These are phyloP conservation scores for Columbina picui DNA, from an alignment of 2,113 vertebrate genomes.

Conservation along the genomic window DNA sequence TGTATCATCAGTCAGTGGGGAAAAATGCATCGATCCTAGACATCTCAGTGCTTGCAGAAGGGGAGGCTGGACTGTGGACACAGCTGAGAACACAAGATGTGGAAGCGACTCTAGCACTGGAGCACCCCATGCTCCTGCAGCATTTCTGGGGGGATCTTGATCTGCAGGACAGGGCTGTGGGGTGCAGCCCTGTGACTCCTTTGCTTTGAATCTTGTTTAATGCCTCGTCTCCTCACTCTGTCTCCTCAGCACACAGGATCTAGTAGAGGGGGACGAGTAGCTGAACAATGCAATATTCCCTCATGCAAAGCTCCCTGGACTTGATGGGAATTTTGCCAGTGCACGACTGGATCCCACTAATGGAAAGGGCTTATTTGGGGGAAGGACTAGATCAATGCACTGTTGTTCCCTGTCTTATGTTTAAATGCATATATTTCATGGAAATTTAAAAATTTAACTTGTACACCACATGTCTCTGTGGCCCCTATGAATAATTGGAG, in stretches of 20 bases:
- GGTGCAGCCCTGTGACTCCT: neutral
- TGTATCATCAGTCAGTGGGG: neutral
- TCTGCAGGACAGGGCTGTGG: neutral
- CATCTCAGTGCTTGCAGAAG: neutral
- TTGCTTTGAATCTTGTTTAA: neutral
- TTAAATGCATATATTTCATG: constrained; percentile 24
- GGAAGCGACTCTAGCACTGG: neutral
- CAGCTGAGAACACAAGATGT: neutral
- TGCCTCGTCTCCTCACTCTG: neutral
- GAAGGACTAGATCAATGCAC: constrained; percentile 1
- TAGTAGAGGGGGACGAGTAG: neutral
- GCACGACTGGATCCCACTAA: neutral
- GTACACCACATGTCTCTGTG: neutral
- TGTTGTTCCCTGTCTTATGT: constrained; percentile 46
- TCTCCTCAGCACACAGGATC: accelerated
- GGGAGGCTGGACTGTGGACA: neutral
- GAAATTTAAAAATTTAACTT: constrained; percentile 35
- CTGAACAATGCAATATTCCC: neutral
- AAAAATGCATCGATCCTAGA: neutral
- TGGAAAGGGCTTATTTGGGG: constrained; percentile 10
- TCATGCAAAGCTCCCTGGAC: neutral
- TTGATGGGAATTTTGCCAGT: neutral
- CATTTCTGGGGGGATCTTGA: accelerated
- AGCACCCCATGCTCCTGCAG: accelerated
- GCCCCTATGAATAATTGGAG: constrained; percentile 9